These are phyloP conservation scores for Hippocampus zosterae DNA, from an alignment of 2,113 vertebrate genomes.

Conservation along the genomic window DNA sequence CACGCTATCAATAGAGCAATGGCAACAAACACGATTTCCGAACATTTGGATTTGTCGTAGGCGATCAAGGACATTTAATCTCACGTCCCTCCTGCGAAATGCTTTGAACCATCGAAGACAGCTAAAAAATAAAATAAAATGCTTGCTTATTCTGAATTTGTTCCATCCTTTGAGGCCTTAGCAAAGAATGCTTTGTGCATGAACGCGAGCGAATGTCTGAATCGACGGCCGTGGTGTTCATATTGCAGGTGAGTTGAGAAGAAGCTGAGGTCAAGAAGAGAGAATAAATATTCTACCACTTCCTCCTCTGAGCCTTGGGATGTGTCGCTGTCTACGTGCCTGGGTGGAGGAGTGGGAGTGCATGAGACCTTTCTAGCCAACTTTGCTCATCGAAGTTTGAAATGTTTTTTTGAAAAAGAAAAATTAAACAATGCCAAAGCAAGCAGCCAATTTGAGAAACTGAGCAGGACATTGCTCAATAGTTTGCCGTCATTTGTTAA, in stretches of 20 bases:
- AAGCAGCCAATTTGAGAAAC: constrained; percentile 29
- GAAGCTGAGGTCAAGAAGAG: constrained; percentile 21
- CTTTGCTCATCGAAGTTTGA: not conserved
- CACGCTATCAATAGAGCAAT: not conserved
- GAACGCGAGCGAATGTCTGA: constrained; percentile 18
- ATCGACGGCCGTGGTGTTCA: not conserved
- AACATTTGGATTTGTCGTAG: not conserved
- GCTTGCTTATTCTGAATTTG: constrained; percentile 30
- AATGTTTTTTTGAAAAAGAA: not conserved
- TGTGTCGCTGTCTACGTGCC: constrained; percentile 3
- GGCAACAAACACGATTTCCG: not conserved
- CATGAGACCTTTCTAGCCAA: constrained; percentile 23
- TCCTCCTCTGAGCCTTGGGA: constrained; percentile 41
- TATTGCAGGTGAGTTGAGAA: constrained; percentile 17
- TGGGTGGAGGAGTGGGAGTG: not conserved
- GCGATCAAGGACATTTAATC: not conserved
- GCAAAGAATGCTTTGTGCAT: constrained; percentile 41
- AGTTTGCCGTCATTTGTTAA: constrained; percentile 33
- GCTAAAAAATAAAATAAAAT: not conserved
- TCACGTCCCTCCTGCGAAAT: not conserved
- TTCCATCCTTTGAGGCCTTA: constrained; percentile 19
- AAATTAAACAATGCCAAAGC: constrained; percentile 28
- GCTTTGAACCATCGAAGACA: too few species aligned
- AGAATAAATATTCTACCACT: constrained; percentile 49
- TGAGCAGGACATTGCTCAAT: constrained; percentile 21